A percentile compares a stretch with the other conserved stretches of the same genome.
Evolutionary conservation across 2,113 vertebrate genomes (phyloP).

Genomic region (Petroica traversi): DNA sequence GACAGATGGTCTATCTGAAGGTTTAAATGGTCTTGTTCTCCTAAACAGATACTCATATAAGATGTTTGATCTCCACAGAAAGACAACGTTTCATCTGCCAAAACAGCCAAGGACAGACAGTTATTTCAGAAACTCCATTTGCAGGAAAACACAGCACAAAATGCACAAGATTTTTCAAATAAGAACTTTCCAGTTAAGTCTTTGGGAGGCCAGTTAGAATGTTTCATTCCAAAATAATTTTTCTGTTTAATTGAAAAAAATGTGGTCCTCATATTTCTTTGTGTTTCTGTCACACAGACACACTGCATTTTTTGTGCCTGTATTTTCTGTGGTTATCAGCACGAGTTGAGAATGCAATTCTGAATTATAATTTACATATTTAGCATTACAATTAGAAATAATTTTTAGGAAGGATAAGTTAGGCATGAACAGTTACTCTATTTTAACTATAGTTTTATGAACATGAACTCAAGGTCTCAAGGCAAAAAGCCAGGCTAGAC

Average conservation of each 20-base stretch:
- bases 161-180: not conserved
- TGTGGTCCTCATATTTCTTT: not conserved
- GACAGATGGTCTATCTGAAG: conserved; percentile 81
- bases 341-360: not conserved
- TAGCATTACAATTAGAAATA: conserved; percentile 41
- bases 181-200: not conserved
- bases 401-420: conserved; percentile 33
- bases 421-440: conserved; percentile 18
- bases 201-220: not conserved
- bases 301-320: not conserved
- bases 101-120: not conserved
- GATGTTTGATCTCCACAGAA: conserved; percentile 93
- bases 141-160: not conserved
- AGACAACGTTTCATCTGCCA: conserved; percentile 84
- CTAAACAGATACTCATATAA: conserved; percentile 94
- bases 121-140: conserved; percentile 21
- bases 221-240: not conserved
- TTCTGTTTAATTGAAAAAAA: conserved; percentile 5
- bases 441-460: conserved; percentile 4
- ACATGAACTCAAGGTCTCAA: not conserved
- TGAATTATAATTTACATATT: conserved; percentile 55
- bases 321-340: conserved; percentile 19
- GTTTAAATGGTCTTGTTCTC: conserved; percentile 74
- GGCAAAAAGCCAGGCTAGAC: not conserved
- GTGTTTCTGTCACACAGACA: not conserved